Conservation (phyloP, 2,113 vertebrate genomes). For the Acinonyx jubatus region DNA sequence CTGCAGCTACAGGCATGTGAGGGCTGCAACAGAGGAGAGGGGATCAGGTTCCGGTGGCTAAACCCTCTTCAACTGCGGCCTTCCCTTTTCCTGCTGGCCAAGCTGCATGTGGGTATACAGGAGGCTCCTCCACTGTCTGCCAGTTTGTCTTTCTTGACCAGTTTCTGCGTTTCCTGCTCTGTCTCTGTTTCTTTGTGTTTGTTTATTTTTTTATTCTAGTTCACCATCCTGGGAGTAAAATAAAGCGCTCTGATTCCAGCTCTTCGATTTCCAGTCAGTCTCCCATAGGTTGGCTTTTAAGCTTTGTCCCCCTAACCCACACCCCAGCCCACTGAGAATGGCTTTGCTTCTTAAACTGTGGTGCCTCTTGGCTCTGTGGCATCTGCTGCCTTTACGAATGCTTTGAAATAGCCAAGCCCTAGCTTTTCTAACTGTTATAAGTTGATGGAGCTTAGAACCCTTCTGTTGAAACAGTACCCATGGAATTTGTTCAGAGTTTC, state of each 20-base stretch:
- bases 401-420: not conserved
- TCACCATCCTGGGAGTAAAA: slow-evolving; percentile 96
- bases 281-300: slow-evolving; percentile 91
- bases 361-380: slow-evolving; percentile 36
- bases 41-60: not conserved
- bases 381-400: slow-evolving; percentile 63
- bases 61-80: not conserved
- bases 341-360: slow-evolving; percentile 76
- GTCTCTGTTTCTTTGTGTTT: slow-evolving; percentile 79
- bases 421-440: slow-evolving; percentile 8
- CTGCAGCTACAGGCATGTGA: not conserved
- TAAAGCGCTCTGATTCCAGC: slow-evolving; percentile 95
- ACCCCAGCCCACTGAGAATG: slow-evolving; percentile 71
- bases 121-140: not conserved
- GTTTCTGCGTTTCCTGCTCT: slow-evolving; percentile 72
- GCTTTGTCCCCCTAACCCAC: slow-evolving; percentile 57
- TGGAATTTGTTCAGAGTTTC: slow-evolving; percentile 38
- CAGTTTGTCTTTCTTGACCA: slow-evolving; percentile 67
- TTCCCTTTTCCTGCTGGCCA: not conserved
- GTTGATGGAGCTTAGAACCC: not conserved
- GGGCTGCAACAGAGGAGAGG: not conserved
- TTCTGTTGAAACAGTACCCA: not conserved
- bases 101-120: slow-evolving; percentile 43
- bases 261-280: slow-evolving; percentile 94
- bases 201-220: slow-evolving; percentile 89